Evolutionary conservation across 2,113 vertebrate genomes (phyloP).

Genomic region (Nesogale talazaci): DNA sequence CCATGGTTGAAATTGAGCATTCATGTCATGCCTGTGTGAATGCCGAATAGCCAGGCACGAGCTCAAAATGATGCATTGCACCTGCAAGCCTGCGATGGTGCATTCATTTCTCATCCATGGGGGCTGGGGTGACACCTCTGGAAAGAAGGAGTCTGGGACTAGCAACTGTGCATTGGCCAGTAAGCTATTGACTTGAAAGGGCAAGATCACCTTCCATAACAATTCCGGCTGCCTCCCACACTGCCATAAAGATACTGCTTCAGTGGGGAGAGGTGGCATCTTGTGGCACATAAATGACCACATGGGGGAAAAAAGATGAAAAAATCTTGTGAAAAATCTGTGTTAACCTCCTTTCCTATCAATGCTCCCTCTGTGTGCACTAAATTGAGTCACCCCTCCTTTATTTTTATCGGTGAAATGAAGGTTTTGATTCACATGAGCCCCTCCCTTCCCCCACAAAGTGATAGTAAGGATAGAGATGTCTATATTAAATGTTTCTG

Average conservation of each 20-base stretch:
- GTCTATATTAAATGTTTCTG: constrained; percentile 20
- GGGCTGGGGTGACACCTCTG: neutral
- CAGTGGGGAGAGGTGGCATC: neutral
- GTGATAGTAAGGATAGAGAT: neutral
- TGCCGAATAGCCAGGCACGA: neutral
- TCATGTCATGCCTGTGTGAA: constrained; percentile 22
- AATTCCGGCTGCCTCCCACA: neutral
- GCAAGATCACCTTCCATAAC: constrained; percentile 43
- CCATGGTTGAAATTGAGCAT: constrained; percentile 42
- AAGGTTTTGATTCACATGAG: constrained; percentile 7
- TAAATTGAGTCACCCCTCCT: neutral
- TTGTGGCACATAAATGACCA: neutral
- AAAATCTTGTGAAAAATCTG: constrained; percentile 15
- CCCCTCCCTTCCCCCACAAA: neutral
- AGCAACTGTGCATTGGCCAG: constrained; percentile 17
- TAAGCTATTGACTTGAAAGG: constrained; percentile 57
- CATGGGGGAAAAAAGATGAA: neutral
- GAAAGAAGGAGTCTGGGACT: constrained; percentile 47
- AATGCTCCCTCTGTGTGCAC: neutral
- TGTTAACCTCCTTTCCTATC: neutral
- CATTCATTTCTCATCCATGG: constrained; percentile 61
- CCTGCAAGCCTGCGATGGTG: constrained; percentile 31
- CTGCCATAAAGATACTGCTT: neutral
- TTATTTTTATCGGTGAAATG: constrained; percentile 8
- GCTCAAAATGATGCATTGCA: constrained; percentile 66